Base-by-base conservation (phyloP, 2,797 vertebrate genomes). In the Lagodon rhomboides region DNA sequence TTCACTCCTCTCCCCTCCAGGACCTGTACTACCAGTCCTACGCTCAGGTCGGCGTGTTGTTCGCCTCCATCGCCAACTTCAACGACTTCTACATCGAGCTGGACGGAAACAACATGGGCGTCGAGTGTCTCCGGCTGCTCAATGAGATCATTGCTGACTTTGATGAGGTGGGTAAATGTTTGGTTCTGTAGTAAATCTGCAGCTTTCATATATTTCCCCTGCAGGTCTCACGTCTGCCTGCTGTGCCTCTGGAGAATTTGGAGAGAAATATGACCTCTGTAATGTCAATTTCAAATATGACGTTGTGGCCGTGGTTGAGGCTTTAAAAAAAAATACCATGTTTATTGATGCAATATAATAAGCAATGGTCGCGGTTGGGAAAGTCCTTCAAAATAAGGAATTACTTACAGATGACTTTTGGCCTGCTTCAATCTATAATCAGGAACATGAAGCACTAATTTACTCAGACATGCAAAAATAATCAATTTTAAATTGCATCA, bases 21-120 rank as follows among this genome's bases (percentile, higher is more conserved):
- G 98, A 99, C 90, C 95, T 99, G 54, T 99, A 99, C 91, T 99
- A 99, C 85, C 98, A 99, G 92, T 99, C 98, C 15, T 99, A 99
- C 70, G 96, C 97, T 65, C 98, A 99, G 93, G 98, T 99, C 1
- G 97, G 97, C 5, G 98, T 99, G 79, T 95, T 99, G 94, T 99
- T 99, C 53, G 98, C 98, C 72, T 99, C 98, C 85, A 99, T 99
- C 85, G 97, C 98, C 88, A 99, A 99, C 95, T 99, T 99, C 93
- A 98, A 98, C 1, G 98, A 99, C 93, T 99, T 99, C 95, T 99
- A 99, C 95, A 99, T 99, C 0, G 98, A 99, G 93, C 92, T 99
- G 92, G 98, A 99, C 0, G 98, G 98, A 78, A 99, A 99, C 95
- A 99, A 99, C 93, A 99, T 99, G 98, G 98, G 98, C 16, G 98